Evolutionary conservation across 2,888 invertebrate species (phyloP).

Genomic region (Nudaria mundana): DNA sequence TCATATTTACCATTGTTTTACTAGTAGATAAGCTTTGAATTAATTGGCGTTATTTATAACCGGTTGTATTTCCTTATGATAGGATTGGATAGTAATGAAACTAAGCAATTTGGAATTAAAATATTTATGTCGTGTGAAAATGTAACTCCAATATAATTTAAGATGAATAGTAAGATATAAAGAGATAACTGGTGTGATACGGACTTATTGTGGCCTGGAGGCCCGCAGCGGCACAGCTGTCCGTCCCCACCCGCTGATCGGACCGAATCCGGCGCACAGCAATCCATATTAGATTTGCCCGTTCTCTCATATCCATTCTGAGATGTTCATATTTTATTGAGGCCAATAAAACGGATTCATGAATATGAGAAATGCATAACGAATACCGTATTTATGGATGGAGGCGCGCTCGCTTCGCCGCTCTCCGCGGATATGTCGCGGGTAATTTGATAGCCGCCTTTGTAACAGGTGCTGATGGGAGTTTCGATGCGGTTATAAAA

Average conservation of each 20-base stretch:
- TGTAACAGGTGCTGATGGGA: constrained; percentile 80
- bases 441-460: constrained; percentile 79
- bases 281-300: constrained; percentile 81
- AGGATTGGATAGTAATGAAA: background rate
- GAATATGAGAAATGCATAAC: constrained; percentile 82
- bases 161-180: constrained; percentile 15
- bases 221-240: constrained; percentile 40
- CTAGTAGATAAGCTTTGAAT: background rate
- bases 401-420: constrained; percentile 62
- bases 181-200: constrained; percentile 13
- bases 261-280: constrained; percentile 75
- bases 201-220: constrained; percentile 19
- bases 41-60: background rate
- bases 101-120: background rate
- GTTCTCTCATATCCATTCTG: constrained; percentile 80
- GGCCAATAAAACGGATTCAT: constrained; percentile 83
- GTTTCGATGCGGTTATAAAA: constrained; percentile 74
- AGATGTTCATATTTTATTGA: constrained; percentile 83
- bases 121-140: background rate
- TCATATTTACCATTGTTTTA: no score
- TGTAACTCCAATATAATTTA: background rate
- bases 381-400: constrained; percentile 80
- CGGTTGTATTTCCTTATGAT: background rate
- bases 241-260: constrained; percentile 55
- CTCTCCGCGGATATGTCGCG: constrained; percentile 72